These are phyloP conservation scores for Ichneumon xanthorius DNA, from an alignment of 2,888 invertebrate genomes.

Conservation along the genomic window DNA sequence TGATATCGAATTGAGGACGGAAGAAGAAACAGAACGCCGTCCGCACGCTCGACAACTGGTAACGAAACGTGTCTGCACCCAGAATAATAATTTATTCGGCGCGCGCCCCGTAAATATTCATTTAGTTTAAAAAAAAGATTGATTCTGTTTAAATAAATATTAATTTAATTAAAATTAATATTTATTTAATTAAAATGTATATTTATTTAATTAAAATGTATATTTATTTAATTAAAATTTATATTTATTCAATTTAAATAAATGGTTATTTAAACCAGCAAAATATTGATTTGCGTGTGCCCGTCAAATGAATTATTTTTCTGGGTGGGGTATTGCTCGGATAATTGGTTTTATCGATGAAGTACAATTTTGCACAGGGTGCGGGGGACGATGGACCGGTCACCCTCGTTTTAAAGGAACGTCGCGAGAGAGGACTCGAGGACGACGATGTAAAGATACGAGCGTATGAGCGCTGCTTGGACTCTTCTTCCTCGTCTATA, in stretches of 20 bases:
- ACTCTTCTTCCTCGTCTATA: constrained; percentile 28
- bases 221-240: background rate
- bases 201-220: too few species aligned
- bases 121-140: too few species aligned
- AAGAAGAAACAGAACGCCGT: background rate
- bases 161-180: background rate
- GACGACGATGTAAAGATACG: background rate
- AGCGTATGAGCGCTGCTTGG: constrained; percentile 5
- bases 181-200: background rate
- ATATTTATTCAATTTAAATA: background rate
- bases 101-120: too few species aligned
- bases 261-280: too few species aligned
- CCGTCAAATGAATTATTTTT: too few species aligned
- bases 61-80: constrained; percentile 14
- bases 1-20: background rate
- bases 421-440: background rate
- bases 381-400: constrained; percentile 29
- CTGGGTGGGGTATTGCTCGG: too few species aligned
- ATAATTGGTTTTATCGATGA: background rate
- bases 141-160: background rate
- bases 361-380: constrained; percentile 14
- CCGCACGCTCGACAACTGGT: constrained; percentile 9
- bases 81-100: too few species aligned
- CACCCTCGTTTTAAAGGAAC: background rate
- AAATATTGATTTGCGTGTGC: too few species aligned